Conservation (phyloP, 2,797 vertebrate genomes). For the Spizella passerina region DNA sequence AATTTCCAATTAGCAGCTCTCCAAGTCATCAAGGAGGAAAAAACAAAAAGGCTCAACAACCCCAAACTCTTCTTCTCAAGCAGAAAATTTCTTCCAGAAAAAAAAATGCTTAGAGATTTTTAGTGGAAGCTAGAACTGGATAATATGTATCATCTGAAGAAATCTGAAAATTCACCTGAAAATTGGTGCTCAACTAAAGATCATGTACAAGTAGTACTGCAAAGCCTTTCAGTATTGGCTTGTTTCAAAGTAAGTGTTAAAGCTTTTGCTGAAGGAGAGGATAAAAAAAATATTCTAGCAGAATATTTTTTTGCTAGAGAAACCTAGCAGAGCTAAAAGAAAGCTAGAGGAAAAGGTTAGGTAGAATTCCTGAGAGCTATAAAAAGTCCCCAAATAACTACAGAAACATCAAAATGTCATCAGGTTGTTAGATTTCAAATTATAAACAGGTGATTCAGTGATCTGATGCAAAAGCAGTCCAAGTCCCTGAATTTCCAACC, state of each 20-base stretch:
- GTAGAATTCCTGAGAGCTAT: neutral
- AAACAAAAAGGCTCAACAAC: neutral
- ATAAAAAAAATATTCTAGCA: neutral
- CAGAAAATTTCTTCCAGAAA: neutral
- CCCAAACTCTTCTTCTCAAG: neutral
- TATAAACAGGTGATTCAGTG: neutral
- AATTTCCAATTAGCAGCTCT: neutral
- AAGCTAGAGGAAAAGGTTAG: neutral
- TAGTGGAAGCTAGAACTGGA: neutral
- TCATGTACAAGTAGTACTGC: neutral
- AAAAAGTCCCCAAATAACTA: constrained; percentile 28
- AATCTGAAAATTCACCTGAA: neutral
- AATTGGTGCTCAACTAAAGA: neutral
- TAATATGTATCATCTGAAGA: neutral
- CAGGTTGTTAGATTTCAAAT: constrained; percentile 20
- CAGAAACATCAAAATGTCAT: constrained; percentile 44
- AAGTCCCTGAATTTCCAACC: neutral
- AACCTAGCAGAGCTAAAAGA: neutral
- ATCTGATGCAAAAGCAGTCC: neutral
- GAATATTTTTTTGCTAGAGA: neutral
- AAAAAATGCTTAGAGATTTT: neutral
- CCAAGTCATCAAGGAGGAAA: neutral
- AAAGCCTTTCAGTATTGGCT: neutral
- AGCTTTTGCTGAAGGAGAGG: neutral
- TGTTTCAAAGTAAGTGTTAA: neutral